phyloP scores from a whole-genome alignment of 2,888 invertebrate species.

The Euphydryas editha region DNA sequence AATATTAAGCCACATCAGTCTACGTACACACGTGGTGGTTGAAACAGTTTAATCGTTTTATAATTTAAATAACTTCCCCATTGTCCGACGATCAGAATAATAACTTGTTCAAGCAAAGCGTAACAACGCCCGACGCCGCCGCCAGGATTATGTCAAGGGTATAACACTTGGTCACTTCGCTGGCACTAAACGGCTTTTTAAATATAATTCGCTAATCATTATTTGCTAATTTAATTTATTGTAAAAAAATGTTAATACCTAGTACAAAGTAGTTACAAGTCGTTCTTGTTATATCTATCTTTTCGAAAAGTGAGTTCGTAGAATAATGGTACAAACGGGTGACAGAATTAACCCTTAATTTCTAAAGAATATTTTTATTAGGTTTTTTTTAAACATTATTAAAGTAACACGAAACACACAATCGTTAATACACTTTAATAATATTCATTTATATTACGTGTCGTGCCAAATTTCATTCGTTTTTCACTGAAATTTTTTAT shows the following conservation, averaged over 20 bases:
- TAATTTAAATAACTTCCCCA: conserved; percentile 25
- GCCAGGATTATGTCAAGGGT: conserved; percentile 33
- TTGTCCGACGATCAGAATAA: conserved; percentile 45
- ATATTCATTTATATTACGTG: too few species aligned
- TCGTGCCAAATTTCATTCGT: too few species aligned
- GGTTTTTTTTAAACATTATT: too few species aligned
- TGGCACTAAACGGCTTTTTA: not conserved
- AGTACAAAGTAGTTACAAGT: not conserved
- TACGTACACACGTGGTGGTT: not conserved
- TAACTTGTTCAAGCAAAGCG: conserved; percentile 48
- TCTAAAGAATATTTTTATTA: too few species aligned
- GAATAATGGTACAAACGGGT: too few species aligned
- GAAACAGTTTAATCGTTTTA: conserved; percentile 28
- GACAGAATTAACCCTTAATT: too few species aligned
- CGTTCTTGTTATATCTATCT: too few species aligned
- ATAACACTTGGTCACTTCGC: conserved; percentile 15
- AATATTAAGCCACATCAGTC: conserved; percentile 5
- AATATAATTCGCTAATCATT: conserved; percentile 2
- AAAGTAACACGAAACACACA: too few species aligned
- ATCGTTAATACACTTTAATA: too few species aligned
- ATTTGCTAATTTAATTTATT: not conserved
- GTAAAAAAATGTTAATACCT: not conserved
- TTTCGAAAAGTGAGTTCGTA: too few species aligned
- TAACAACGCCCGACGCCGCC: conserved; percentile 16
- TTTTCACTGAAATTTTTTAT: too few species aligned